Conservation (phyloP, 2,797 vertebrate genomes). For the Rhinophrynus dorsalis region DNA sequence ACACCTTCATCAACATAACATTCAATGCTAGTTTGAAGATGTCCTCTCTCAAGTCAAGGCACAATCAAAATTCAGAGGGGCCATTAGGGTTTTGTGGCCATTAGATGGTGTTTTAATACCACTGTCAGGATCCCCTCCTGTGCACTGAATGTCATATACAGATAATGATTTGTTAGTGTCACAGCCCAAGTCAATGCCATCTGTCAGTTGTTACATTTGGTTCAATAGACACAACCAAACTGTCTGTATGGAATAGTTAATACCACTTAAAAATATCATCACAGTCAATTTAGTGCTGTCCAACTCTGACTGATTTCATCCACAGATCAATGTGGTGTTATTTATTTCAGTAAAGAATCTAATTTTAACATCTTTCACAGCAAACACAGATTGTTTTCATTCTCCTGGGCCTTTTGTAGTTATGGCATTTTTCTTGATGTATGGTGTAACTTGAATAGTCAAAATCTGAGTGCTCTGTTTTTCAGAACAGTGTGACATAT, state of each 20-base stretch:
- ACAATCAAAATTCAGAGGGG: no score
- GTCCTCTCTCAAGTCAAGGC: no score
- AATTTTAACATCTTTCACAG: neutral
- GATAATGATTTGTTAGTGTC: no score
- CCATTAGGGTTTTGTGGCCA: no score
- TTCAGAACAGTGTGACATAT: no score
- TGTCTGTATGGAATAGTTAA: conserved; percentile 47
- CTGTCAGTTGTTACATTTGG: conserved; percentile 49
- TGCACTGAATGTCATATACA: no score
- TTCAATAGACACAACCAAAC: conserved; percentile 53
- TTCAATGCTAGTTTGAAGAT: no score
- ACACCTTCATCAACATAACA: no score
- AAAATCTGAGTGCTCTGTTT: neutral
- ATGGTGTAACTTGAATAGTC: neutral
- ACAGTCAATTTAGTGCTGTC: conserved; percentile 48
- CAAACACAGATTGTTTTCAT: conserved; percentile 6
- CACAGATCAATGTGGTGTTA: conserved; percentile 43
- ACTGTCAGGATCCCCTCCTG: no score
- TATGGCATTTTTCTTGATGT: conserved; percentile 1
- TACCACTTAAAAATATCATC: conserved; percentile 51
- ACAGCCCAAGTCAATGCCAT: conserved; percentile 51
- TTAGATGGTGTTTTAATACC: no score
- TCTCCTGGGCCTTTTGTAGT: neutral
- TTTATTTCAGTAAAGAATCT: conserved; percentile 16
- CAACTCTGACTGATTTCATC: conserved; percentile 50